Evolutionary conservation across 2,797 vertebrate species (phyloP).

Genomic region (Rhynchonycteris naso): DNA sequence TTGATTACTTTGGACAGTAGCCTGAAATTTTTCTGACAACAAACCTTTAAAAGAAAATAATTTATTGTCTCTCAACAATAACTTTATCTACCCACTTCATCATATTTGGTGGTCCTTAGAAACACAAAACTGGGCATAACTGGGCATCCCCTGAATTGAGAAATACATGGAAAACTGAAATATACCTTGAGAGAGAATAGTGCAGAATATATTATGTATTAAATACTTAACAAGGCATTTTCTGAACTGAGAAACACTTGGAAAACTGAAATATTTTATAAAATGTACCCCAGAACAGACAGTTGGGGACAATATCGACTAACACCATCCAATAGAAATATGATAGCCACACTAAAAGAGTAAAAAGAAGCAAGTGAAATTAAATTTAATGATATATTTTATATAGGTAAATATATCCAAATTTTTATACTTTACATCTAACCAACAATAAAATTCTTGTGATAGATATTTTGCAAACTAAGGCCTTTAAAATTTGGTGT

Average conservation of each 20-base stretch:
- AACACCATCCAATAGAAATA: neutral
- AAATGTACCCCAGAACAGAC: neutral
- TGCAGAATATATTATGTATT: neutral
- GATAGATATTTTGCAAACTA: neutral
- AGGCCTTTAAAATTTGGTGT: neutral
- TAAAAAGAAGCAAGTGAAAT: constrained; percentile 9
- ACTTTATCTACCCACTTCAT: constrained; percentile 5
- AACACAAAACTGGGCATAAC: neutral
- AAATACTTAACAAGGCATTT: neutral
- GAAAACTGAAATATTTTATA: neutral
- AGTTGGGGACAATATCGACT: neutral
- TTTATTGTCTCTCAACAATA: constrained; percentile 7
- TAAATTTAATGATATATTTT: constrained; percentile 18
- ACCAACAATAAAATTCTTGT: neutral
- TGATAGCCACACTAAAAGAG: neutral
- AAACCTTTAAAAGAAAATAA: constrained; percentile 51
- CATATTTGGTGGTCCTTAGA: neutral
- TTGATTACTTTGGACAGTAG: constrained; percentile 42
- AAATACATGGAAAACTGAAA: neutral
- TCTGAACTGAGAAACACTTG: neutral
- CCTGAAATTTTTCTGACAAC: constrained; percentile 36
- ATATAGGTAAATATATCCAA: neutral
- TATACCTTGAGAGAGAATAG: neutral
- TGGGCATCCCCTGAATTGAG: neutral
- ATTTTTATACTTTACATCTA: neutral